Evolutionary conservation across 2,797 vertebrate species (phyloP).

Genomic region (Spinibarbus caldwelli): DNA sequence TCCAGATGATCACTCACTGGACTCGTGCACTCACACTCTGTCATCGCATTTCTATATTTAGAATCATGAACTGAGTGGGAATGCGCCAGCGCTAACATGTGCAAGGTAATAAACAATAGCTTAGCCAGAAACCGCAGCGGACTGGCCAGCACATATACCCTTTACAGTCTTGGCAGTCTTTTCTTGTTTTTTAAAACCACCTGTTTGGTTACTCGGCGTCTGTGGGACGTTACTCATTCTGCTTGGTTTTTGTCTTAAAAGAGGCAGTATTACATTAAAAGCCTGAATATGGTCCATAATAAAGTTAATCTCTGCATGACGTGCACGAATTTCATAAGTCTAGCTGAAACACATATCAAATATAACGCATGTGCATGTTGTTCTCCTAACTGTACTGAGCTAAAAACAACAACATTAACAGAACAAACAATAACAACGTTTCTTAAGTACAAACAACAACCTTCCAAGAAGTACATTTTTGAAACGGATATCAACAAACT

Average conservation of each 20-base stretch:
- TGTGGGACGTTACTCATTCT: background rate
- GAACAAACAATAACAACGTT: background rate
- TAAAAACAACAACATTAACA: background rate
- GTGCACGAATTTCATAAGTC: background rate
- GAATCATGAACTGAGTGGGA: conserved; percentile 9
- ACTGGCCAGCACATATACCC: background rate
- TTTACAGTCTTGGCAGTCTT: background rate
- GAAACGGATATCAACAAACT: background rate
- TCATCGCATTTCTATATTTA: conserved; percentile 13
- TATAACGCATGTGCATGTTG: background rate
- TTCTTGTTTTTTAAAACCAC: conserved; percentile 12
- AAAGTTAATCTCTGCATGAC: background rate
- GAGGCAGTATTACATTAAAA: background rate
- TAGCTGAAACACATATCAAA: background rate
- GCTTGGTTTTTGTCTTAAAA: background rate
- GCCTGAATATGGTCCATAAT: background rate
- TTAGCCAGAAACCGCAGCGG: background rate
- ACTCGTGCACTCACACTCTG: background rate
- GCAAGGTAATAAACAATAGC: conserved; percentile 32
- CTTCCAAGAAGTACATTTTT: background rate
- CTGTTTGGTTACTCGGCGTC: background rate
- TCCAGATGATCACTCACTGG: conserved; percentile 15
- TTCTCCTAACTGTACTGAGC: background rate
- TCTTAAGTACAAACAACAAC: background rate
- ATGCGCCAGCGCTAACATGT: conserved; percentile 9